Evolutionary conservation across 2,113 vertebrate genomes (phyloP).

Genomic region (Seriola aureovittata): DNA sequence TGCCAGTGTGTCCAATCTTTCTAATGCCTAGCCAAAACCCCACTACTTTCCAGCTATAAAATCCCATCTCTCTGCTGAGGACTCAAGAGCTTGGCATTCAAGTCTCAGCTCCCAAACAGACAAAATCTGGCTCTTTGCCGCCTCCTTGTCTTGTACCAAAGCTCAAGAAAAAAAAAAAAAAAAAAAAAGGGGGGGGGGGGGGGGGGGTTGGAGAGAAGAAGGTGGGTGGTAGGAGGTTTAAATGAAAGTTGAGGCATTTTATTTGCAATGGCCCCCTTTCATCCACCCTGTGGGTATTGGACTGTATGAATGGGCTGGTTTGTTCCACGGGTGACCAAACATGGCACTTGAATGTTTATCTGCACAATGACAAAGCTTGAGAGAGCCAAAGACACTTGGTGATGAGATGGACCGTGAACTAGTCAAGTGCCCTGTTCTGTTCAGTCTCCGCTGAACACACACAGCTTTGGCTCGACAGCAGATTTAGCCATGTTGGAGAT

Average conservation of each 20-base stretch:
- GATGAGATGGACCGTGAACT: slow-evolving; percentile 67
- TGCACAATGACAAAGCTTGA: slow-evolving; percentile 63
- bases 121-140: slow-evolving; percentile 61
- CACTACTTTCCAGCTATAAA: slow-evolving; percentile 68
- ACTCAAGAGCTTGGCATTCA: slow-evolving; percentile 70
- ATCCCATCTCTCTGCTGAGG: slow-evolving; percentile 70
- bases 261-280: slow-evolving; percentile 54
- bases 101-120: slow-evolving; percentile 52
- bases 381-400: slow-evolving; percentile 60
- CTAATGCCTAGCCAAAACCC: slow-evolving; percentile 76
- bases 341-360: slow-evolving; percentile 68
- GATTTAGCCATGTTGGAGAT: slow-evolving; percentile 20
- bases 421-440: slow-evolving; percentile 67
- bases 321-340: slow-evolving; percentile 75
- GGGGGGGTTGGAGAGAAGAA: slow-evolving; percentile 31
- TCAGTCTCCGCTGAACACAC: slow-evolving; percentile 32
- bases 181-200: slow-evolving; percentile 9
- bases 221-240: slow-evolving; percentile 17
- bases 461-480: slow-evolving; percentile 44
- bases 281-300: slow-evolving; percentile 53
- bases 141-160: slow-evolving; percentile 59
- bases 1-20: slow-evolving; percentile 73
- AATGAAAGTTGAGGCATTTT: slow-evolving; percentile 58
- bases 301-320: slow-evolving; percentile 62
- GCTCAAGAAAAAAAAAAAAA: slow-evolving; percentile 59